Conservation (phyloP, 1,140 invertebrate genomes). For the Cydia strobilella region DNA sequence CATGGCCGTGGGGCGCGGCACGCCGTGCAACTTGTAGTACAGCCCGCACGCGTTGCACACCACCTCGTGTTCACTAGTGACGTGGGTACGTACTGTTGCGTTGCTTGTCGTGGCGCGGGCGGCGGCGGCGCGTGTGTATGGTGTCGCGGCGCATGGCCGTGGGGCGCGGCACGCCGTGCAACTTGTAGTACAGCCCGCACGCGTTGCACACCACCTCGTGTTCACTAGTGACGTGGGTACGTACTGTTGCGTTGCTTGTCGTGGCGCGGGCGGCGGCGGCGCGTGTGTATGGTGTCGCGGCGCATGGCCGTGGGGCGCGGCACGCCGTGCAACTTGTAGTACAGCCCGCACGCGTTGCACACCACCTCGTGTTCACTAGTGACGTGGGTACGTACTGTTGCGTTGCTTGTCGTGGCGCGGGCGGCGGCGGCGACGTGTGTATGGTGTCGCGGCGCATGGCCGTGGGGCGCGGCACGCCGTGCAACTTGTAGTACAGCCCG, state of each 20-base stretch:
- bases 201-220: constrained; percentile 97
- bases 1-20: constrained; percentile 96
- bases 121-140: constrained; percentile 96
- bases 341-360: constrained; percentile 96
- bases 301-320: constrained; percentile 96
- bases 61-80: no score
- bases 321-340: constrained; percentile 95
- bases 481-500: constrained; percentile 95
- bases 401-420: constrained; percentile 85
- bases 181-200: constrained; percentile 95
- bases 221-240: no score
- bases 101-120: constrained; percentile 86
- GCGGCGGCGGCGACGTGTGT: constrained; percentile 95
- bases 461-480: constrained; percentile 93
- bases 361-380: no score
- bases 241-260: constrained; percentile 77
- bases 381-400: constrained; percentile 73
- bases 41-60: constrained; percentile 97
- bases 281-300: constrained; percentile 97
- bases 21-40: constrained; percentile 95
- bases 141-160: constrained; percentile 98
- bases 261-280: constrained; percentile 93
- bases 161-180: constrained; percentile 94
- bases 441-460: constrained; percentile 98
- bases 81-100: constrained; percentile 75